Evolutionary conservation across 2,888 invertebrate species (phyloP), one percentile per base, ranked within the genome.

Genomic region (Eristalis arbustorum): DNA sequence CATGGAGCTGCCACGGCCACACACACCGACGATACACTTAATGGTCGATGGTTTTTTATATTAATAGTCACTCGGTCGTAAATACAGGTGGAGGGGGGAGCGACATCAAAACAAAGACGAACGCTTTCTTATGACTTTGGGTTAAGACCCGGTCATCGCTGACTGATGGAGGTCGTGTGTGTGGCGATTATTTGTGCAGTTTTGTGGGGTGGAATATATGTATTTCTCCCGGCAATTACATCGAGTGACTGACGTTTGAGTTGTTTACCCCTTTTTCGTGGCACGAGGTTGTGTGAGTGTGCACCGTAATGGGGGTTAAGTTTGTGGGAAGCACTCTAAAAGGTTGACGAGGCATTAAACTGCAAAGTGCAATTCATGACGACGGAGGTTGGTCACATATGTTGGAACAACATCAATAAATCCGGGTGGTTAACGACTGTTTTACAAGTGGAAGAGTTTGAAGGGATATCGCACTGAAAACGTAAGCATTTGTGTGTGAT

Each of bases 41-140:
- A 63, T 40, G 77, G 22, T 71, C 71, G 57, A 59, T 57, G 69
- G 37, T 49, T 78, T 63, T 66, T 69, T 76, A 68, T 69, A 69
- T 76, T 63, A 71, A 71, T 71, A 71, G 63, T 40, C 77, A 71
- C 63, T 77, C 57, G 40, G 40, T 40, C 63, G 77, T 42, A 49
- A 49, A 49, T 49, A 49, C 49, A 18, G 49, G 4, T 6, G 49
- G n/a, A 2, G n/a, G n/a, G n/a, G n/a, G n/a, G n/a, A n/a, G n/a
- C n/a, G n/a, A 49, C n/a, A 18, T 49, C 18, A 49, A 49, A 49
- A 49, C 18, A 49, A 49, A 49, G 49, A 49, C 49, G 8, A 18
- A 18, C 10, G 49, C 18, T 49, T 49, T 49, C 49, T 49, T 49
- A 49, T 49, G 49, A 49, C 49, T 18, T 49, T 49, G 5, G 49